A percentile compares a stretch with the other conserved stretches of the same genome.
phyloP scores from a whole-genome alignment of 2,113 vertebrate species.

The Callospermophilus lateralis region DNA sequence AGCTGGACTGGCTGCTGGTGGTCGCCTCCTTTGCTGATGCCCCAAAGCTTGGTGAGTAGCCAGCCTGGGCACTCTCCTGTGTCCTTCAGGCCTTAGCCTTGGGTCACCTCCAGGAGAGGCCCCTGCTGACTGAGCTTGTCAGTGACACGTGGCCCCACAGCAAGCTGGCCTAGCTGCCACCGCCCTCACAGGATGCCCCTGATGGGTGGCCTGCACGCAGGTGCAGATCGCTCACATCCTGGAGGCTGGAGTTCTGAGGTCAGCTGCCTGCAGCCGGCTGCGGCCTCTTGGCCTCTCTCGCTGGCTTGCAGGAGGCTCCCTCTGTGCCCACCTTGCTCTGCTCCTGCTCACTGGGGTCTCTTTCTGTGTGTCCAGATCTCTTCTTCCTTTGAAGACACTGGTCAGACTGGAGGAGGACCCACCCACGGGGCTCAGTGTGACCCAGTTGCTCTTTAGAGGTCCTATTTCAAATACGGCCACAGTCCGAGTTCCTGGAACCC shows the following conservation, averaged over 20 bases:
- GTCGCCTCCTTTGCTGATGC: not conserved
- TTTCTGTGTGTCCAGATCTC: not conserved
- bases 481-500: not conserved
- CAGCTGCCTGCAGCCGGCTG: not conserved
- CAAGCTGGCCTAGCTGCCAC: not conserved
- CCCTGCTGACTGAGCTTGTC: no score
- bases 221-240: not conserved
- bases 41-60: not conserved
- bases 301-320: not conserved
- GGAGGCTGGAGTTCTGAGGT: not conserved
- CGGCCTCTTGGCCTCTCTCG: not conserved
- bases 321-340: not conserved
- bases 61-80: not conserved
- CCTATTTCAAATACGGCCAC: not conserved
- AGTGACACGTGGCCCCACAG: not conserved
- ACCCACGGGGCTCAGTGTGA: not conserved
- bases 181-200: not conserved
- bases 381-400: not conserved
- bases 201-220: not conserved
- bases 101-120: not conserved
- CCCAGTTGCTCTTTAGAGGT: not conserved
- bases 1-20: not conserved
- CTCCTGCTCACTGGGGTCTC: no score
- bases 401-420: not conserved
- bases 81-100: not conserved